Conservation (phyloP, 2,888 invertebrate genomes). For the Tenodera sinensis region DNA sequence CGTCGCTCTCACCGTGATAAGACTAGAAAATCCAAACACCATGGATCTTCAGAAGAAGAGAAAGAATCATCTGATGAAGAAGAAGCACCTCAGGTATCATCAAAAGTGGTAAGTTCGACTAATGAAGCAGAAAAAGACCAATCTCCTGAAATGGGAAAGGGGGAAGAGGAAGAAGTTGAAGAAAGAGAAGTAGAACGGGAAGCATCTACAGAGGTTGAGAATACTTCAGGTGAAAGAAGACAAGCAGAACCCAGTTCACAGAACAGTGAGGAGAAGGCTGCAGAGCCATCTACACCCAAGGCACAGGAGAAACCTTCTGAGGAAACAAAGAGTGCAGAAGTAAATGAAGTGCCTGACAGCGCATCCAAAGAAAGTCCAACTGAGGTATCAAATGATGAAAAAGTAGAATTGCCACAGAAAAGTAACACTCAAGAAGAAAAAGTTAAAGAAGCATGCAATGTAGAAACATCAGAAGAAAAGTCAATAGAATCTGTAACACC, state of each 20-base stretch:
- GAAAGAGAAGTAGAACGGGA: conserved; percentile 30
- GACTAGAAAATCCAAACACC: conserved; percentile 25
- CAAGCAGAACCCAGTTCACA: background rate
- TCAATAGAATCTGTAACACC: background rate
- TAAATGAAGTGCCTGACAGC: background rate
- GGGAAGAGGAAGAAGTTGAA: conserved; percentile 28
- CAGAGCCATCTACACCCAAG: background rate
- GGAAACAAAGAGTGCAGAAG: background rate
- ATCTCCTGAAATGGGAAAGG: background rate
- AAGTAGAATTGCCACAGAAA: background rate
- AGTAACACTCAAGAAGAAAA: conserved; percentile 18
- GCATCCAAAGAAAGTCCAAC: background rate
- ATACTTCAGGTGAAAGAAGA: conserved; percentile 1
- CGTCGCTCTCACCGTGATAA: conserved; percentile 15
- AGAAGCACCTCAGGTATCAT: conserved; percentile 28
- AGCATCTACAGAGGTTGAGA: conserved; percentile 35
- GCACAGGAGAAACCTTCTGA: background rate
- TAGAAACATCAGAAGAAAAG: background rate
- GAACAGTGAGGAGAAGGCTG: background rate
- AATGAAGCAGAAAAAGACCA: background rate
- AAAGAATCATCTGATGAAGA: conserved; percentile 27
- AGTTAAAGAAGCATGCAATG: background rate
- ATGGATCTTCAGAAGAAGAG: conserved; percentile 34
- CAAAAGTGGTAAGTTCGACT: conserved; percentile 24
- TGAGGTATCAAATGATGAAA: background rate